These are phyloP conservation scores for Seriola quinqueradiata DNA, from an alignment of 2,113 vertebrate species.

Conservation along the genomic window DNA sequence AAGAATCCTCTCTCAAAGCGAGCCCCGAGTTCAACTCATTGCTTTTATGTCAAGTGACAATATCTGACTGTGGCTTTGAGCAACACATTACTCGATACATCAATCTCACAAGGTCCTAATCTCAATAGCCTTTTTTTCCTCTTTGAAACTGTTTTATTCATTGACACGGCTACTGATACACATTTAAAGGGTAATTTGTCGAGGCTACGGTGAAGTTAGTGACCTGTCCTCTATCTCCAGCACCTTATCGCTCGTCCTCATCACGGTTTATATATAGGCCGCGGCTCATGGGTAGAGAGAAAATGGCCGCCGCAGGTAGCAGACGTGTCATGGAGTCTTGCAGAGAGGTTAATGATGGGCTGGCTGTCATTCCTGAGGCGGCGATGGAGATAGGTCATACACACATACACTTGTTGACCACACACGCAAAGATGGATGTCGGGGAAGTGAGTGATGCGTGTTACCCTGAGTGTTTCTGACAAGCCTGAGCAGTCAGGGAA, in stretches of 20 bases:
- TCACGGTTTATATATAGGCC: constrained; percentile 56
- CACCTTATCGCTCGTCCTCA: constrained; percentile 37
- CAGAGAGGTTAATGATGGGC: constrained; percentile 79
- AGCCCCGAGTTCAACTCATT: constrained; percentile 60
- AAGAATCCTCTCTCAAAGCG: constrained; percentile 45
- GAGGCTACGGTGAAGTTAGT: not conserved
- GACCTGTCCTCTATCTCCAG: constrained; percentile 38
- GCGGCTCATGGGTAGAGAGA: constrained; percentile 37
- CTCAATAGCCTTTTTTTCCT: constrained; percentile 20
- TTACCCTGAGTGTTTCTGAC: constrained; percentile 80
- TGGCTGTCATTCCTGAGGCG: constrained; percentile 69
- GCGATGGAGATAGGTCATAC: constrained; percentile 63
- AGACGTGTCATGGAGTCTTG: constrained; percentile 64
- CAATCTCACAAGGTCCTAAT: constrained; percentile 39
- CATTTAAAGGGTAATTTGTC: constrained; percentile 35
- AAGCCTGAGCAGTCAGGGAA: constrained; percentile 76
- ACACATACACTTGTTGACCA: constrained; percentile 65
- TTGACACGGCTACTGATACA: constrained; percentile 21
- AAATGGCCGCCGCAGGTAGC: constrained; percentile 71
- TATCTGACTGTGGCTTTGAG: constrained; percentile 57
- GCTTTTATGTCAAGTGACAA: constrained; percentile 63
- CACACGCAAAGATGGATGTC: constrained; percentile 63
- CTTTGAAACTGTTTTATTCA: constrained; percentile 44
- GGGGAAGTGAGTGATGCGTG: constrained; percentile 72
- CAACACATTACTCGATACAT: constrained; percentile 47